Base-by-base conservation (phyloP, 53 echinoderm and acorn worm species). In the Paracentrotus lividus region DNA sequence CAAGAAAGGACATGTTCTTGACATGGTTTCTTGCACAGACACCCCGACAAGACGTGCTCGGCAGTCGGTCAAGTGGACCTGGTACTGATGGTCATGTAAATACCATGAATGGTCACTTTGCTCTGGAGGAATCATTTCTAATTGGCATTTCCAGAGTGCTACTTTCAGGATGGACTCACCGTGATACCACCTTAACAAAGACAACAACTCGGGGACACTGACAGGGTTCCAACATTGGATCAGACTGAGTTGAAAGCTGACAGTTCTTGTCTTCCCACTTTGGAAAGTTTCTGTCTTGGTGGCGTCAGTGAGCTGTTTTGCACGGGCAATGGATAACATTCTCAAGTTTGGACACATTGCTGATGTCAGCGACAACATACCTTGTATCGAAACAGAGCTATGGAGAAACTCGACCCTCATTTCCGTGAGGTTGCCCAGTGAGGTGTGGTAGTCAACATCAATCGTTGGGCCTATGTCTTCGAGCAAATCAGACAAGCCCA, bases 331-430 rank as follows among this genome's bases (percentile, higher is more conserved):
- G 47, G 81, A 81, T 3, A 81, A 45, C 7, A 81, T 42, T 81
- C 47, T 47, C 81, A 81, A 81, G 32, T 42, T 81, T 15, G 81
- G 81, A 81, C 42, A 81, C 42, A 81, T 81, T 24, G 43, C 43
- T 29, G 43, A 47, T 8, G 81, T 81, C 32, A 81, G 45, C 12
- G 81, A 81, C 45, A 81, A 81, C 8, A 81, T 81, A 6, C 43
- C 24, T 0, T 18, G 45, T 8, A 81, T n/a, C 0, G 81, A 81
- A 43, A 81, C 47, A 42, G 81, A 81, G 66, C 13, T 66, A 42
- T 81, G 81, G 81, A 42, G 43, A 44, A 42, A 47, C 12, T 47
- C 81, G 4, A 81, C 47, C 24, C 47, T 47, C 24, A 81, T 47
- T 23, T 44, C 42, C 42, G 42, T 47, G 29, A 81, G 32, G 6